Evolutionary conservation across 2,113 vertebrate species (phyloP).

Genomic region (Rattus norvegicus): DNA sequence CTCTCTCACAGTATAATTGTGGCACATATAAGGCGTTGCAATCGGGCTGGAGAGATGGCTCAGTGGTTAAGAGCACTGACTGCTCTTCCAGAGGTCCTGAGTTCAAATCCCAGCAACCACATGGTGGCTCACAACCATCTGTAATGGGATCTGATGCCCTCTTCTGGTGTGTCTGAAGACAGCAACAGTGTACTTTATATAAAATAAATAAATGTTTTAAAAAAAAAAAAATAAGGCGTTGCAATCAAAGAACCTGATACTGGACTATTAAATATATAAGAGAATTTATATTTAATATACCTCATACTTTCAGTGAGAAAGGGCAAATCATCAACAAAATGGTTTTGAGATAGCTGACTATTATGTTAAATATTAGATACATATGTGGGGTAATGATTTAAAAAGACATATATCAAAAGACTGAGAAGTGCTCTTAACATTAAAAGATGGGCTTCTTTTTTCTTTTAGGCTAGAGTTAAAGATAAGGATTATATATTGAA

Average conservation of each 20-base stretch:
- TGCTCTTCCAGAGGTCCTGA: too few species aligned
- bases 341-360: neutral
- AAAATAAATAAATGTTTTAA: too few species aligned
- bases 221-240: neutral
- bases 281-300: neutral
- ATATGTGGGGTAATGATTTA: neutral
- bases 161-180: too few species aligned
- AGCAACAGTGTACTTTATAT: too few species aligned
- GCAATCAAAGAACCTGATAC: neutral
- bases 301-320: neutral
- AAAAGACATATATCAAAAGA: neutral
- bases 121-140: too few species aligned
- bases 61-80: too few species aligned
- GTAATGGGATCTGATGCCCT: too few species aligned
- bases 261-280: neutral
- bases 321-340: neutral
- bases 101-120: too few species aligned
- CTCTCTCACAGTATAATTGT: neutral
- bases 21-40: neutral
- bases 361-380: neutral
- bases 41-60: too few species aligned
- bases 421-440: neutral
- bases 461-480: neutral
- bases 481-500: neutral
- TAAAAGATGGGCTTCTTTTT: neutral